phyloP scores from a whole-genome alignment of 2,797 vertebrate species.

The Glossophaga mutica region DNA sequence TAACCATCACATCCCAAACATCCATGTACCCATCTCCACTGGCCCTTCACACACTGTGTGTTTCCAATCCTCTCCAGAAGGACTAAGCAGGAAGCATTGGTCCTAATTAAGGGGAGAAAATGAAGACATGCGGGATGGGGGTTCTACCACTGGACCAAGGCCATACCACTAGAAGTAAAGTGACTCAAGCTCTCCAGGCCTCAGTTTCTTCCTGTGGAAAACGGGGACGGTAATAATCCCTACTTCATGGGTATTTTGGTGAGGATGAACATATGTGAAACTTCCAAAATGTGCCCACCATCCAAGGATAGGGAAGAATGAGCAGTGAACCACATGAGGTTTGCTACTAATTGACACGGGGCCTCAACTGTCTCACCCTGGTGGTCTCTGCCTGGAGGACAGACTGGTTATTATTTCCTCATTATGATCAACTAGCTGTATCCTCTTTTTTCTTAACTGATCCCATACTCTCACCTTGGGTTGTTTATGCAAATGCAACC shows the following conservation, averaged over 20 bases:
- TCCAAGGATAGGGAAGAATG: neutral
- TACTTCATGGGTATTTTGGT: neutral
- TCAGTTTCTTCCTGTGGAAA: neutral
- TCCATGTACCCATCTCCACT: rapidly evolving
- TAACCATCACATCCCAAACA: rapidly evolving
- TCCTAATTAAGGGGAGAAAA: neutral
- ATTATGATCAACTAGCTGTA: neutral
- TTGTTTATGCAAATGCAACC: constrained; percentile 57
- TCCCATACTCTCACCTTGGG: constrained; percentile 50
- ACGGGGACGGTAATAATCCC: neutral
- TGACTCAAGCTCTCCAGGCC: neutral
- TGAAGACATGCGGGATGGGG: neutral
- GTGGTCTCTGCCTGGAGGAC: neutral
- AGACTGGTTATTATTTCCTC: neutral
- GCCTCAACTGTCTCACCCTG: neutral
- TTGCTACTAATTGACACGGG: neutral
- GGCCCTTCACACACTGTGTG: rapidly evolving
- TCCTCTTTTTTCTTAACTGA: constrained; percentile 13
- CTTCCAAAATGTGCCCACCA: neutral
- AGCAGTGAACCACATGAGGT: neutral
- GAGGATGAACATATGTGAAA: neutral
- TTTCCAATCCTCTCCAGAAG: neutral
- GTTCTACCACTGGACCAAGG: no score
- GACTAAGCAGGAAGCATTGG: neutral
- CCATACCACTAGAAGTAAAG: neutral